Percentiles rank a stretch among this genome's conserved stretches.
Evolutionary conservation across 2,797 vertebrate species (phyloP).

Genomic region (Aplochiton taeniatus): DNA sequence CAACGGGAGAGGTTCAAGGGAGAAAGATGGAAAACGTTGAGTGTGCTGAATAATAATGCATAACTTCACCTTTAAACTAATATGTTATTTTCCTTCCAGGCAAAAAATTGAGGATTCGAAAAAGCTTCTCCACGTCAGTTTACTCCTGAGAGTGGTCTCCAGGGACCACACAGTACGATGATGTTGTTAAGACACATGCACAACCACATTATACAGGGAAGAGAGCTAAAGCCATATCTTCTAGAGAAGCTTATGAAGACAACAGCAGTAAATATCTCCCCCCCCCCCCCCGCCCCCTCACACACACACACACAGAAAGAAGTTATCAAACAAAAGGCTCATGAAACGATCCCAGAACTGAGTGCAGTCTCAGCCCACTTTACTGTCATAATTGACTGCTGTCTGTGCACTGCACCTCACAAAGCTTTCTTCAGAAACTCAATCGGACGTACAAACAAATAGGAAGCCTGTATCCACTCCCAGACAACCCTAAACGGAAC

Average conservation of each 20-base stretch:
- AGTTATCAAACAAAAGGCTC: constrained; percentile 55
- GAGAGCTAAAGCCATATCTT: neutral
- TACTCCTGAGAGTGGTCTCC: neutral
- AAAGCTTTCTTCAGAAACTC: constrained; percentile 39
- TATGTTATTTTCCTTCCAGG: neutral
- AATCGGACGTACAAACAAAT: constrained; percentile 44
- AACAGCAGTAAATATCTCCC: constrained; percentile 1
- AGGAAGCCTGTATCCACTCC: constrained; percentile 33
- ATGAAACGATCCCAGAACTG: constrained; percentile 52
- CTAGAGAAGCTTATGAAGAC: constrained; percentile 5
- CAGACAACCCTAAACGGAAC: constrained; percentile 16
- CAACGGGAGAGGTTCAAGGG: neutral
- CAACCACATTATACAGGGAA: neutral
- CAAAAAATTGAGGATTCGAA: neutral
- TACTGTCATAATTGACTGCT: constrained; percentile 23
- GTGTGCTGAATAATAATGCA: neutral
- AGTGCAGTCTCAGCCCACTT: constrained; percentile 36
- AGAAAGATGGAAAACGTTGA: neutral
- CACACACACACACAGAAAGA: constrained; percentile 6
- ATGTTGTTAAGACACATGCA: constrained; percentile 7
- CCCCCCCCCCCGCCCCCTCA: neutral
- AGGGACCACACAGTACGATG: constrained; percentile 19
- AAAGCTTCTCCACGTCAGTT: constrained; percentile 10
- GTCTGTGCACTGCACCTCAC: neutral
- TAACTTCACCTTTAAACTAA: neutral